Base-by-base conservation (phyloP, 2,888 invertebrate species). In the Lepidonotus clava region DNA sequence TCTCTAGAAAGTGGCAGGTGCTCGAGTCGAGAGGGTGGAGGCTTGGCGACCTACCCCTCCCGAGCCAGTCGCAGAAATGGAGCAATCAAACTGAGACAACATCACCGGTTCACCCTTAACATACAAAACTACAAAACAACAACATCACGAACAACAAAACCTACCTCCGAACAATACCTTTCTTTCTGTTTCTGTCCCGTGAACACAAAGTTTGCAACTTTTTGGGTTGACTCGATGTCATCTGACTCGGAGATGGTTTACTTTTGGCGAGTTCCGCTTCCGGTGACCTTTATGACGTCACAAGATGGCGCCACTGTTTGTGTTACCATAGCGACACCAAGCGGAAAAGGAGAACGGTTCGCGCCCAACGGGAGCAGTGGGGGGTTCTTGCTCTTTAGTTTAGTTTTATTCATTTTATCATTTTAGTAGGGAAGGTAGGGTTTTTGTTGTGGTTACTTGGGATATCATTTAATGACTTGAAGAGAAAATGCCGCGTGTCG, bases 181-280 rank as follows among this genome's bases (percentile, higher is more conserved):
- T 46, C 8, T 80, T 51, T n/a, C 21, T 40, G 34, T 11, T 51
- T 0, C n/a, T 34, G 38, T 71, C 36, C n/a, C 5, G 6, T 18
- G 14, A 71, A 14, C 38, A 21, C 21, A 71, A 71, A 71, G n/a
- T n/a, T 14, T 36, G 5, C 34, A 38, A 71, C 8, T 34, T 71
- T 71, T 71, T 18, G 14, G 14, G 14, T 8, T 71, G 71, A 36
- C 71, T 28, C 66, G 66, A 34, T n/a, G 77, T 80, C 80, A 80
- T 80, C 80, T 80, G 80, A 80, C 80, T 51, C 5, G 14, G 18
- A 21, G 51, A 46, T 80, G 80, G n/a, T n/a, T 80, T 46, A 80
- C 41, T 46, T 14, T 41, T 28, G 41, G 32, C 28, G 28, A 28
- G 6, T 80, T 80, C 80, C 80, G 80, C 24, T 80, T 80, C 80